Base-by-base conservation (phyloP, 2,113 vertebrate species). In the Bos indicus region DNA sequence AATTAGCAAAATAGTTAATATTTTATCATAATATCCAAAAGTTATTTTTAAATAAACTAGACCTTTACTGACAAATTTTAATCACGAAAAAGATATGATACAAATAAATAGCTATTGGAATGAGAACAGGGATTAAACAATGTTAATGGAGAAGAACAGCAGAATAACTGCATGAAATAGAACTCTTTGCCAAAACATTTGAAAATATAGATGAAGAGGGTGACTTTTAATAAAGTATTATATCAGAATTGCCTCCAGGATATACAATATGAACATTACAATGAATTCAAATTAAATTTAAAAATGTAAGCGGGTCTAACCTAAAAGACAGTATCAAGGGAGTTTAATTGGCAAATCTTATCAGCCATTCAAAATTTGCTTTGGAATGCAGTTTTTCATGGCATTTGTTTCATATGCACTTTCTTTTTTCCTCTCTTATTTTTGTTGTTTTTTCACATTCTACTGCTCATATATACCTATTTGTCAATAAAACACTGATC, bases 381-480 rank as follows among this genome's bases (percentile, higher is more conserved):
- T 5, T 48, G 17, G 57, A 25, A 51, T 5, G 11, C 1, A 43
- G 26, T 7, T 36, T 91, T 97, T 43, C 2, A 36, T 57, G 12
- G 9, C 15, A 25, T 54, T 43, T 52, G n/a, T 94, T 74, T 77
- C n/a, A 62, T 81, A 40, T 64, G 21, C 23, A 46, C 2, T 80
- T 83, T 36, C 10, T 5, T 21, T 89, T 43, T 30, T 0, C 14
- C 13, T 7, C 4, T 26, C 19, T 77, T 52, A 5, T n/a, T 4
- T 60, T n/a, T 28, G 56, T 30, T 14, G 0, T 67, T 40, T 87
- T 21, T 21, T 15, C 21, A 26, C 1, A 8, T 85, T 62, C 11
- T 11, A 64, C 92, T 88, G 5, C 36, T 93, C 51, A 89, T 89
- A 62, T 8, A 77, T 98, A 48, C 64, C 83, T 74, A 54, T 88